Base-by-base conservation (phyloP, 1,140 invertebrate genomes). In the Metaphire vulgaris region DNA sequence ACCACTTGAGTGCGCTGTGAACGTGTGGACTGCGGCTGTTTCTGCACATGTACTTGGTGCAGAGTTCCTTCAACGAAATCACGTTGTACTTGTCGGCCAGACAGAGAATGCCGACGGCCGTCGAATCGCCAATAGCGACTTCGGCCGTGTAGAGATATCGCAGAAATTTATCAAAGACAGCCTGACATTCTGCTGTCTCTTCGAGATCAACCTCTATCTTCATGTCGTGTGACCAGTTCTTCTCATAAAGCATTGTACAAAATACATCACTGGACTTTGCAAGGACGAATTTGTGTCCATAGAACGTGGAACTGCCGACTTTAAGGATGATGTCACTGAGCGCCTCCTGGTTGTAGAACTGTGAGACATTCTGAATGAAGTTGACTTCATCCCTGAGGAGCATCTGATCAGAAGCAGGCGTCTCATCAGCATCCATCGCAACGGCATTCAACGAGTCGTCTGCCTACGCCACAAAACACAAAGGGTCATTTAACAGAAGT, bases 1-100 rank as follows among this genome's bases (percentile, higher is more conserved):
- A 86, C 85, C 85, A 86, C 28, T 79, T 80, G 31, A 86, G 76
- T n/a, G 85, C 84, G 77, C 85, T 86, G 16, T 80, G 74, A n/a
- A 85, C 82, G 33, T 81, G 79, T 0, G 85, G 85, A 6, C 83
- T 83, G 69, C 80, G 78, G 1, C 82, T 81, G 74, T 85, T 80
- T 32, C 84, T 80, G 12, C 84, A n/a, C 85, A 86, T 86, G 77
- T 85, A 86, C 29, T 80, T 77, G 15, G 81, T 82, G 78, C 84
- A 85, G 29, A 86, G 76, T n/a, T 77, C 68, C 74, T 85, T 85
- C 33, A 86, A 78, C n/a, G 85, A 85, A n/a, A 78, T 76, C 1
- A 86, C 85, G 76, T 84, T 82, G 79, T 86, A 86, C 74, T 86
- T 86, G 77, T 86, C 85, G 15, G 85, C 85, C 29, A 86, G 79